Evolutionary conservation across 2,797 vertebrate genomes (phyloP), one percentile per base, ranked within the genome.

Genomic region (Tokudaia muenninki): DNA sequence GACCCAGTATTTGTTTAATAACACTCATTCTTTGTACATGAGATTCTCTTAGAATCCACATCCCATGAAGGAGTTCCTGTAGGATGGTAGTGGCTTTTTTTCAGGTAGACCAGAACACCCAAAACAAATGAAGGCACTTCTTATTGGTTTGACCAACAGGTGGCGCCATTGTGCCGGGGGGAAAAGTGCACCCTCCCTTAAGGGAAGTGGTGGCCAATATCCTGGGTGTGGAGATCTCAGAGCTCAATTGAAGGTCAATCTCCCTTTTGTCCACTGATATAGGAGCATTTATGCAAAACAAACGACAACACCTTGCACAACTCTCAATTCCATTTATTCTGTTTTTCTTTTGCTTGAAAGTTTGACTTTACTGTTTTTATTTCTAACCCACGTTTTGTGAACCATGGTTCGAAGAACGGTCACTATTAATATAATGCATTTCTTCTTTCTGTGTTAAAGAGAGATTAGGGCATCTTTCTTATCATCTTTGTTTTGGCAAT

Each of bases 201-300:
- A 0, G 47, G 31, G 16, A 12, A 11, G 14, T 0, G 5, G 63
- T 16, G 31, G 14, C 29, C 34, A 34, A 19, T 47, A 11, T 57
- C 14, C 24, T 0, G 13, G 5, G 6, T 19, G 4, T 13, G 0
- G 0, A 11, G 1, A 29, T 24, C 2, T 0, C n/a, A n/a, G 11
- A 9, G 2, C 4, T 34, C 34, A 52, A 16, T 5, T 59, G n/a
- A 22, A 65, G 37, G 41, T 57, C 24, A 63, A 87, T n/a, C 17
- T 80, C 80, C 29, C 14, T 7, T 26, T 70, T 44, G 44, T 2
- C 21, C 2, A 8, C 1, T 17, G 41, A 41, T n/a, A 29, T 34
- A 21, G 10, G 8, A 26, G 4, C 29, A 52, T 82, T 90, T 16
- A 8, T 24, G 52, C 19, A 81, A 78, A 92, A 26, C 41, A 29